Percentiles rank a stretch among this genome's conserved stretches.
These are phyloP conservation scores for Nephrocerus scutellatus DNA, from an alignment of 2,888 invertebrate species.

Conservation along the genomic window DNA sequence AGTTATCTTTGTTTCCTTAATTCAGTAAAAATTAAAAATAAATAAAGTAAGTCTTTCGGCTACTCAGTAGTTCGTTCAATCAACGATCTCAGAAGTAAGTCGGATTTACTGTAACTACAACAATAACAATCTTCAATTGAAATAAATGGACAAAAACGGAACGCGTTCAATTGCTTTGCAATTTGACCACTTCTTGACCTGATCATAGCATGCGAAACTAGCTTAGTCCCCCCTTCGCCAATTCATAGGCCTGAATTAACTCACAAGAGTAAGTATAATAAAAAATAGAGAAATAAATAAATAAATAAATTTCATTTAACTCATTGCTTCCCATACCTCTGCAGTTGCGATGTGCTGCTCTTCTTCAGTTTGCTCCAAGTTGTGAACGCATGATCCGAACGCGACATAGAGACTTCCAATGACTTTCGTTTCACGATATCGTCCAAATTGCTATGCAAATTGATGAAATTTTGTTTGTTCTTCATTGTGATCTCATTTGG, in stretches of 20 bases:
- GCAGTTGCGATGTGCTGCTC: constrained; percentile 58
- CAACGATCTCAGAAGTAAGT: too few species aligned
- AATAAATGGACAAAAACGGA: too few species aligned
- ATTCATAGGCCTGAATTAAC: too few species aligned
- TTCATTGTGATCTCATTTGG: constrained; percentile 39
- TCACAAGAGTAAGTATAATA: too few species aligned
- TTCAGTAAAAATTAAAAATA: too few species aligned
- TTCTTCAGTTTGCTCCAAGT: constrained; percentile 83
- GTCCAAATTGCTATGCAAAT: constrained; percentile 45
- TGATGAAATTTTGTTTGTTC: constrained; percentile 45
- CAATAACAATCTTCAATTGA: not conserved
- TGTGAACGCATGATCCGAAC: constrained; percentile 80
- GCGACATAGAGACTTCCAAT: constrained; percentile 73
- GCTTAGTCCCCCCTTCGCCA: too few species aligned
- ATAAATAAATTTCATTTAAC: not conserved
- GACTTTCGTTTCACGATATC: constrained; percentile 46
- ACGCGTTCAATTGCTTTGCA: constrained; percentile 2
- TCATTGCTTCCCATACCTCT: constrained; percentile 52
- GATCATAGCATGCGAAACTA: too few species aligned
- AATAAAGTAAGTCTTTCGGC: too few species aligned
- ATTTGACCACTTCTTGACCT: too few species aligned
- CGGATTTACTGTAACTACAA: too few species aligned
- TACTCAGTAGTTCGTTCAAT: too few species aligned
- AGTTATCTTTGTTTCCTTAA: too few species aligned
- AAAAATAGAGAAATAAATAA: constrained; percentile 1